Evolutionary conservation across 2,113 vertebrate species (phyloP), one percentile per base, ranked within the genome.

Genomic region (Oxyura jamaicensis): DNA sequence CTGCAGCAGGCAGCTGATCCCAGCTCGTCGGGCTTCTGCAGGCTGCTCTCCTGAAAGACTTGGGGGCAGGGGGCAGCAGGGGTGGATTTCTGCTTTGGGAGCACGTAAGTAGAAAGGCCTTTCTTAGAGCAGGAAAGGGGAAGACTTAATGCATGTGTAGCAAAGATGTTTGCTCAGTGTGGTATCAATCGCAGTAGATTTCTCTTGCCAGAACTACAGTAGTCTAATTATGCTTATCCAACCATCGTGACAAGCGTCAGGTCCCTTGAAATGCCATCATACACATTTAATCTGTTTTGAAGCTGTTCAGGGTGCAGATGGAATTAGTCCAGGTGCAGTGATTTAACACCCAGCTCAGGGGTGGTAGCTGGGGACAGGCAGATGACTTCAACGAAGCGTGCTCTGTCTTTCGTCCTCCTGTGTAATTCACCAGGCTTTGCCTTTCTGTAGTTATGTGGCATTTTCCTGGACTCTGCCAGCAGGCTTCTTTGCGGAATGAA

Each of bases 11-110:
- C 76, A 80, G 82, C 79, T 90, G 88, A 92, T 96, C 76, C 83
- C 69, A 86, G 96, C 84, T 94, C 67, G 95, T 89, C 62, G 68
- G 89, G 86, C 81, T 95, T 89, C 22, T 25, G 20, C 20, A 48
- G 46, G 46, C 46, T 48, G 10, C 22, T 23, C 48, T 50, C 48
- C 55, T 77, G 62, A 78, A 74, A 59, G 46, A 31, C 22, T 69
- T 6, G 7, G 6, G 36, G 28, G 12, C 29, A n/a, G 17, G 20
- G 11, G 42, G n/a, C 56, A 75, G 59, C n/a, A n/a, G 29, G 44
- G 42, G 6, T 60, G 75, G 52, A 60, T 35, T 86, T 80, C 62
- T 81, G 17, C 69, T 84, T 60, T 62, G 48, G 80, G 39, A 65
- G 25, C 36, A 35, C 65, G 62, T 91, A 41, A 91, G 72, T 72